Evolutionary conservation across 2,113 vertebrate species (phyloP), one percentile per base, ranked within the genome.

Genomic region (Elgaria multicarinata): DNA sequence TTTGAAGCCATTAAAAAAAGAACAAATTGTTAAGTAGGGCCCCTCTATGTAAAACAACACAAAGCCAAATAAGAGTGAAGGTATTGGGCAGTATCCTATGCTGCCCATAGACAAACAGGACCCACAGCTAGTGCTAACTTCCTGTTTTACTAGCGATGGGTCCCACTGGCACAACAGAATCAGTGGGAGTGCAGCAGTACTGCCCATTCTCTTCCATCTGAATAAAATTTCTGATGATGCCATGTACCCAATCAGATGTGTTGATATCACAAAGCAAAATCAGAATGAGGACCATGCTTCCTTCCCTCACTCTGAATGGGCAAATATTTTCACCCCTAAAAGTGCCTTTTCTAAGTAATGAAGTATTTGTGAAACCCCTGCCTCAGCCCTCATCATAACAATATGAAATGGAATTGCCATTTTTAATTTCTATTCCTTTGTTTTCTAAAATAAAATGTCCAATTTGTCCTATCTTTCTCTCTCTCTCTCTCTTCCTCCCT

Each of bases 391-490:
- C 0, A 84, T 87, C 24, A 33, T 8, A 86, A 77, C 55, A 39
- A 5, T 72, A 26, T 90, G 66, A 92, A 89, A 79, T 46, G 0
- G 88, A 58, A 87, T 69, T 92, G 0, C 33, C 24, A 42, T 36
- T 36, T 53, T 50, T 50, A 10, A 3, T 31, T 64, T 83, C 13
- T 36, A 88, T 26, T 13, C 0, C 77, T 14, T 87, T 42, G 12
- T 89, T 94, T 91, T 83, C 24, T 87, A 3, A 55, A 64, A 12
- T 93, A 83, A 87, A 8, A 0, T 64, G 10, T 64, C 42, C 6
- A 46, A 20, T 82, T 18, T 89, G n/a, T 50, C 64, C 18, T 44
- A 6, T 0, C 42, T 5, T 20, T 26, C 53, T 31, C 8, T 50
- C 31, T 20, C 33, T 20, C 14, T 22, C 22, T 31, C 50, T 1